Percentiles rank a stretch among this genome's conserved stretches.
These are phyloP conservation scores for Pachycephus smyrnensis DNA, from an alignment of 2,888 invertebrate species.

Conservation along the genomic window DNA sequence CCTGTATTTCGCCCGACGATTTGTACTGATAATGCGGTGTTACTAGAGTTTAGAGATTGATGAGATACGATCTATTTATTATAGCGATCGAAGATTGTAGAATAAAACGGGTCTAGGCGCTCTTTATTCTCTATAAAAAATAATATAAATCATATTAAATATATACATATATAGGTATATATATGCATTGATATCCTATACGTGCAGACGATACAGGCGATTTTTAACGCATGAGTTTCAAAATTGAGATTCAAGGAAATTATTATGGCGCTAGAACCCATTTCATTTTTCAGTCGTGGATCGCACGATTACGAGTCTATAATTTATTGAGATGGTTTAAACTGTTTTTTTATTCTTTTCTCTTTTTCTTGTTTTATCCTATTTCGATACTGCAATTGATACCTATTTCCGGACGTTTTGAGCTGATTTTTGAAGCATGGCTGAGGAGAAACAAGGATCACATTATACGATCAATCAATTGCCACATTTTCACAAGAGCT, in stretches of 20 bases:
- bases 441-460: constrained; percentile 47
- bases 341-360: constrained; percentile 10
- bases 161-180: not conserved
- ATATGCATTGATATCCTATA: not conserved
- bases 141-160: not conserved
- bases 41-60: constrained; percentile 49
- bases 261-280: not conserved
- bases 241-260: not conserved
- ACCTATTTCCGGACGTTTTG: constrained; percentile 51
- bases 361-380: constrained; percentile 14
- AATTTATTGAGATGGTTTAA: not conserved
- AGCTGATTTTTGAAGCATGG: constrained; percentile 59
- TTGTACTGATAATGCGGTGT: constrained; percentile 56
- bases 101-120: constrained; percentile 7
- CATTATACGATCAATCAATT: not conserved
- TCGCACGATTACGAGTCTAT: not conserved
- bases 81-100: constrained; percentile 24
- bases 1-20: constrained; percentile 37
- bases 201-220: not conserved
- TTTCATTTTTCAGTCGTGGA: not conserved
- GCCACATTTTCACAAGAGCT: not conserved
- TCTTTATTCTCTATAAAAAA: constrained; percentile 7
- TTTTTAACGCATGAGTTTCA: not conserved
- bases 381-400: constrained; percentile 13
- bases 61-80: constrained; percentile 45